A percentile compares a stretch with the other conserved stretches of the same genome.
Evolutionary conservation across 64 coral and sea anemone species (phyloP).

Genomic region (Stylophora pistillata): DNA sequence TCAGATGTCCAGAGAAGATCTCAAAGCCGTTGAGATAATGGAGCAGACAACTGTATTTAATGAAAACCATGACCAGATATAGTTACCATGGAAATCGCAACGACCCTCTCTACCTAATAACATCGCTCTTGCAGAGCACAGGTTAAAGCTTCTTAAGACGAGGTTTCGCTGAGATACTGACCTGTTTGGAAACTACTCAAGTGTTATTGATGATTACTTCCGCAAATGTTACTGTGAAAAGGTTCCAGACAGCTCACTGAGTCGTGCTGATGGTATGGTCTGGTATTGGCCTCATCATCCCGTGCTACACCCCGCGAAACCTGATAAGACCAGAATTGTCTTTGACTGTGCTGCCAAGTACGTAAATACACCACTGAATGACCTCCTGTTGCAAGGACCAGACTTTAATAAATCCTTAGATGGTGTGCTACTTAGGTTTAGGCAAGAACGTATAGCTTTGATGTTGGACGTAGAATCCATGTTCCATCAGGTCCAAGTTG

Average conservation of each 20-base stretch:
- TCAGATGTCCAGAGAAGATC: slow-evolving; percentile 10
- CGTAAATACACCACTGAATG: too few species aligned
- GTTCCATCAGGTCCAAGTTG: slow-evolving; percentile 25
- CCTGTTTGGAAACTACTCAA: too few species aligned
- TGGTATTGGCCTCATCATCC: slow-evolving; percentile 20
- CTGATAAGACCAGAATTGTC: too few species aligned
- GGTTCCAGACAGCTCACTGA: slow-evolving; percentile 14
- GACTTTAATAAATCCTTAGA: slow-evolving; percentile 24
- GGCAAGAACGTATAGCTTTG: neutral
- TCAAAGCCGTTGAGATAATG: too few species aligned
- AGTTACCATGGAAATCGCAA: too few species aligned
- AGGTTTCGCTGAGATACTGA: too few species aligned
- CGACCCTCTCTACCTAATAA: too few species aligned
- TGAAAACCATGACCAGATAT: too few species aligned
- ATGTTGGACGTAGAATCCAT: neutral
- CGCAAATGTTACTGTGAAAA: neutral
- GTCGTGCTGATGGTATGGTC: slow-evolving; percentile 4
- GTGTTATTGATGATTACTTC: too few species aligned
- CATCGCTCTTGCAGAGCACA: too few species aligned
- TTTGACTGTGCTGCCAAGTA: slow-evolving; percentile 1
- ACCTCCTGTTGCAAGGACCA: slow-evolving; percentile 22
- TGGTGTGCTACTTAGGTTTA: neutral
- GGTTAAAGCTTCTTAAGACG: too few species aligned
- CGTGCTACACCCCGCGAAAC: slow-evolving; percentile 15
- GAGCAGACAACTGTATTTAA: too few species aligned